Base-by-base conservation (phyloP, 2,888 invertebrate species). In the Cremastinae sp. region DNA sequence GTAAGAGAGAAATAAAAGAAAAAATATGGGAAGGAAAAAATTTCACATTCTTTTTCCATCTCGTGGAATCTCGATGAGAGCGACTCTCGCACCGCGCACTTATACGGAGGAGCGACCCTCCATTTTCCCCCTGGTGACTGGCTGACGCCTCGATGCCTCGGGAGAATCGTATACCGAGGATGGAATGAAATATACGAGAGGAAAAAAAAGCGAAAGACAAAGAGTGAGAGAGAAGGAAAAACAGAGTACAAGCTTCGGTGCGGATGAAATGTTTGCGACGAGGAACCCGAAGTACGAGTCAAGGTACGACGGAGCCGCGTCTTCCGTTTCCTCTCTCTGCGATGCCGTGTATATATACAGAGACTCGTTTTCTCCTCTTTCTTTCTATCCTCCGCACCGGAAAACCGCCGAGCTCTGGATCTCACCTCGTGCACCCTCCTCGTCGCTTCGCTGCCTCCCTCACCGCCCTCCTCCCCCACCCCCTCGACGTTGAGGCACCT, bases 291-390 rank as follows among this genome's bases (percentile, higher is more conserved):
- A n/a, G 62, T 37, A 8, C 49, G 7, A 41, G 43, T 47, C 47
- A 49, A 18, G 62, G 47, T 58, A 39, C 20, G 73, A 47, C 16
- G 47, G 65, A 71, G 47, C 65, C 70, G 2, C 28, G 65, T 71
- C 75, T 75, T 75, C 70, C 75, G 70, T 37, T 75, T 75, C 75
- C 70, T 71, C 70, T 70, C 65, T 69, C 65, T 35, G 64, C 18
- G 53, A 28, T 55, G 55, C 16, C 37, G 45, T 43, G 64, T 39
- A 10, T 43, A 9, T 43, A 4, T 5, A 16, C n/a, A 12, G 16
- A 47, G 7, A 8, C 16, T 47, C n/a, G 12, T 37, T 49, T 18
- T 69, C 69, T 64, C 53, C 39, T 68, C 55, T 45, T 58, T 64
- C 53, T 41, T 68, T 61, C 53, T 58, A 64, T 53, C 22, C 59